A percentile compares a stretch with the other conserved stretches of the same genome.
These are phyloP conservation scores for Scleropages formosus DNA, from an alignment of 2,797 vertebrate species.

Conservation along the genomic window DNA sequence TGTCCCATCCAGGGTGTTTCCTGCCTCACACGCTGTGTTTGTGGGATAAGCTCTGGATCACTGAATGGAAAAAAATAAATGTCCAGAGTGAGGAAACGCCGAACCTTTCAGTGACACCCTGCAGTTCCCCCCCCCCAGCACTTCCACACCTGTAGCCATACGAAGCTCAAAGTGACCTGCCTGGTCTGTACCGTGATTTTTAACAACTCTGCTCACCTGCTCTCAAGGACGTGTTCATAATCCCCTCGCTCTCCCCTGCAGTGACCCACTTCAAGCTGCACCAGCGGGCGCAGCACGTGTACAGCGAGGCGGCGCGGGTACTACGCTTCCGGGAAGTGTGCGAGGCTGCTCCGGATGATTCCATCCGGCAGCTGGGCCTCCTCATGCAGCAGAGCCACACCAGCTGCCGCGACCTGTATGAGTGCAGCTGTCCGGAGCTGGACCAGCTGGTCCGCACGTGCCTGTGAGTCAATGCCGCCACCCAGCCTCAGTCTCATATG, in stretches of 20 bases:
- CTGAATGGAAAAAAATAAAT: conserved; percentile 48
- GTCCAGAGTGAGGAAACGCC: conserved; percentile 40
- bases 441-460: conserved; percentile 91
- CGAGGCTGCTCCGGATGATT: conserved; percentile 66
- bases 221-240: neutral
- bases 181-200: too few species aligned
- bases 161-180: too few species aligned
- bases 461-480: conserved; percentile 71
- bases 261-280: conserved; percentile 82
- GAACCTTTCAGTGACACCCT: conserved; percentile 16
- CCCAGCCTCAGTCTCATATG: too few species aligned
- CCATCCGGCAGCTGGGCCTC: conserved; percentile 65
- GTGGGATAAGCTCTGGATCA: neutral
- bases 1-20: too few species aligned
- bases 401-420: conserved; percentile 79
- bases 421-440: conserved; percentile 93
- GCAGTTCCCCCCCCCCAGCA: neutral
- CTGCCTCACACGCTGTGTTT: too few species aligned
- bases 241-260: conserved; percentile 42
- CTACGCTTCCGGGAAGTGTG: conserved; percentile 83
- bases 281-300: conserved; percentile 88
- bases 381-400: conserved; percentile 74
- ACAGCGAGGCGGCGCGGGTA: conserved; percentile 83
- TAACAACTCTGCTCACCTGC: neutral
- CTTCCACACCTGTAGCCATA: too few species aligned